Evolutionary conservation across 2,797 vertebrate genomes (phyloP), one percentile per base, ranked within the genome.

Genomic region (Jordanella pulchra): DNA sequence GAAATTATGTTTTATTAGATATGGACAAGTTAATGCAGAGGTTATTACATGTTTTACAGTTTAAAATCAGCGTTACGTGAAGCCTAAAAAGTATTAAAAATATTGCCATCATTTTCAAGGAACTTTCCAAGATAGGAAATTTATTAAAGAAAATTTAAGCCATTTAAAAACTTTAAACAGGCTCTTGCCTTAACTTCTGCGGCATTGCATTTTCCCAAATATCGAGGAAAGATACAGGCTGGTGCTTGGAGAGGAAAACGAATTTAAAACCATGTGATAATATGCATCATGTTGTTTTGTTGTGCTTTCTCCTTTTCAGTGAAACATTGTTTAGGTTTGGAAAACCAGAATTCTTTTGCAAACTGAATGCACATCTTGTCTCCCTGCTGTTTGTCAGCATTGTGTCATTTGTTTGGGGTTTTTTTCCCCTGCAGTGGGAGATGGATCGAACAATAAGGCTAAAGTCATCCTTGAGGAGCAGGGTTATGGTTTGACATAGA

Each of bases 281-380:
- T 7, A 23, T 35, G 48, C 28, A 35, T 67, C 7, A 65, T 28
- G 23, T 32, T n/a, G 48, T 50, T 50, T 23, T 50, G 65, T n/a
- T 32, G 17, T 51, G 47, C 28, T n/a, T 35, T 21, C 35, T 21
- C 4, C 3, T 48, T 51, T 53, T 67, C 48, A 67, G 30, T 17
- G 65, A 67, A 39, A 21, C 65, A 39, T 51, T 67, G 65, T 67
- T 35, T 44, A 25, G 23, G 47, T 51, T 18, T 53, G 13, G 47
- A 35, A 51, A 66, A 51, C 30, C 30, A 15, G 63, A 65, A 65
- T 27, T 65, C 1, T 23, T 50, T 4, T 32, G 18, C 18, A 66
- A 48, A 48, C 47, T 1, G 4, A 25, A 18, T 18, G 21, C 12
- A 18, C 25, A 12, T 25, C 23, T 54, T 27, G 3, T 56, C 54